A percentile compares a stretch with the other conserved stretches of the same genome.
These are phyloP conservation scores for Scomber japonicus DNA, from an alignment of 2,113 vertebrate species.

Conservation along the genomic window DNA sequence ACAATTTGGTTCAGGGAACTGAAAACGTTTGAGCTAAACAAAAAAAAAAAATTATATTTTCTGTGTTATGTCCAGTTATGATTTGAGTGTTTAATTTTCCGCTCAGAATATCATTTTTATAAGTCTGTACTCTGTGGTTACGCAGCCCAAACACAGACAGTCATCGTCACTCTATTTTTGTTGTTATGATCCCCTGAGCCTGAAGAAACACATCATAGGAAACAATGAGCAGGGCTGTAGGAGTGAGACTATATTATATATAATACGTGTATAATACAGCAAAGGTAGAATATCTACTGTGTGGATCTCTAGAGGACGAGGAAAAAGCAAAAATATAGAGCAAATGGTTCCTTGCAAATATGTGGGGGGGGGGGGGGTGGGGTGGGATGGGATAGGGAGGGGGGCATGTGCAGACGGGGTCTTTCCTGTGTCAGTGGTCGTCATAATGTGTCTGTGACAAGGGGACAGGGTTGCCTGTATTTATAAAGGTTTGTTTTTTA, in stretches of 20 bases:
- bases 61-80: constrained; percentile 50
- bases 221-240: constrained; percentile 51
- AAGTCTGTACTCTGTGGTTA: constrained; percentile 38
- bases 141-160: constrained; percentile 28
- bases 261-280: constrained; percentile 75
- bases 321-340: constrained; percentile 33
- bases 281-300: constrained; percentile 79
- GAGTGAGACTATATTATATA: constrained; percentile 69
- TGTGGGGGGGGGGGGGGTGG: constrained; percentile 15
- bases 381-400: constrained; percentile 14
- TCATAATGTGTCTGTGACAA: constrained; percentile 79
- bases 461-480: constrained; percentile 80
- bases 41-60: constrained; percentile 43
- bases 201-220: constrained; percentile 69
- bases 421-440: constrained; percentile 78
- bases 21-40: constrained; percentile 42
- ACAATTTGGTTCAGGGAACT: constrained; percentile 58
- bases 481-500: constrained; percentile 71
- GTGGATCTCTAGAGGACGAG: constrained; percentile 73
- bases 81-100: constrained; percentile 62
- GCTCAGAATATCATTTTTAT: constrained; percentile 39
- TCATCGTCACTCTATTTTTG: constrained; percentile 16
- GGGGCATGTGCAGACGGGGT: constrained; percentile 66
- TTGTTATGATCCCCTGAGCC: constrained; percentile 52
- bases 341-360: constrained; percentile 62